phyloP scores from a whole-genome alignment of 2,888 invertebrate genomes.

The Celastrina argiolus region DNA sequence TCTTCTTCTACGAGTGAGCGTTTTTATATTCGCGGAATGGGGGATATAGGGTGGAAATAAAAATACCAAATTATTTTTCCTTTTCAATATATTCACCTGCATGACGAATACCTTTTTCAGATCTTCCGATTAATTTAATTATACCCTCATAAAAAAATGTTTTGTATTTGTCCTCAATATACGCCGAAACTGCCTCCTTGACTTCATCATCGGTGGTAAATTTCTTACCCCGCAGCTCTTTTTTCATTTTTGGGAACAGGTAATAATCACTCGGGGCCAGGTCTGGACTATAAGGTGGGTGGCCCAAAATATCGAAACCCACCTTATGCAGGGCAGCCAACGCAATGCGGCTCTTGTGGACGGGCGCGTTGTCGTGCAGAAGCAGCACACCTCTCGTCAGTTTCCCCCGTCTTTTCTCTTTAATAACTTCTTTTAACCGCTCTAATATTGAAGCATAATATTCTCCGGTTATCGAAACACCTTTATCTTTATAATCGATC shows the following conservation, averaged over 20 bases:
- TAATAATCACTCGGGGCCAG: not conserved
- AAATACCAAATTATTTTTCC: conserved; percentile 9
- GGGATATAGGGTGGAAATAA: not conserved
- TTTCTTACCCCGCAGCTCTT: conserved; percentile 30
- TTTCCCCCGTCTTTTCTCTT: too few relatives aligned
- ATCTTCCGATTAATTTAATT: not conserved
- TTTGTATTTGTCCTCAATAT: too few relatives aligned
- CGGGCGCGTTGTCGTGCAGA: conserved; percentile 31
- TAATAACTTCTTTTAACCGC: too few relatives aligned
- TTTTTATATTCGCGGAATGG: conserved; percentile 5
- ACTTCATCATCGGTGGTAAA: too few relatives aligned
- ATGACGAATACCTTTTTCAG: not conserved
- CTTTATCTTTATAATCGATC: conserved; percentile 29
- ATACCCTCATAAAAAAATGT: too few relatives aligned
- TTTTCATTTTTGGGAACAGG: not conserved
- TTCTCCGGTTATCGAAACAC: conserved; percentile 26
- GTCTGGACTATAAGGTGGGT: conserved; percentile 20
- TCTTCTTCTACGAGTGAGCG: too few relatives aligned
- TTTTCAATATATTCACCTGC: conserved; percentile 2
- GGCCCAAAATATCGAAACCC: conserved; percentile 28
- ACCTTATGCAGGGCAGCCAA: conserved; percentile 29
- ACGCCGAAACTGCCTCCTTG: too few relatives aligned
- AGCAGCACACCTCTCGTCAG: too few relatives aligned
- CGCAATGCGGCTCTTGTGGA: conserved; percentile 30
- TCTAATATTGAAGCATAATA: conserved; percentile 33